Conservation (phyloP, 2,113 vertebrate genomes). For the Apteryx owenii region DNA sequence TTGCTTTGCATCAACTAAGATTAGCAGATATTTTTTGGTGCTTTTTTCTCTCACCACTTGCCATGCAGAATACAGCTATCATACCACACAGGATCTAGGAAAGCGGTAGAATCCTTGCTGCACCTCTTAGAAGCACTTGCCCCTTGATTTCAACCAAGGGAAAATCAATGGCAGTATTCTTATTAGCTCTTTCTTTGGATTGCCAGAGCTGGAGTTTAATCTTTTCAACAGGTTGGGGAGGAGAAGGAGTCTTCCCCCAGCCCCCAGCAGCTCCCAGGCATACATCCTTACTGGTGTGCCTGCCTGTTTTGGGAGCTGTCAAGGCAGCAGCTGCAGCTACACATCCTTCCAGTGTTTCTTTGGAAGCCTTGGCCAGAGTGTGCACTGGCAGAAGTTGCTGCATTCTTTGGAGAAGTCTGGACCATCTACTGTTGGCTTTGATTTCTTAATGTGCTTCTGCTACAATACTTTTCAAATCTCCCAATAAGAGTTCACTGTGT, state of each 20-base stretch:
- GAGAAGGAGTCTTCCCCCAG: not conserved
- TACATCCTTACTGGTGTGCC: not conserved
- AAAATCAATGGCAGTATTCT: not conserved
- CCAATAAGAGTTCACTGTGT: not conserved
- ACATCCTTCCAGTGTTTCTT: not conserved
- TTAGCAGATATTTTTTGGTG: not conserved
- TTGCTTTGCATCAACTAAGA: not conserved
- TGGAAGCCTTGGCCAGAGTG: not conserved
- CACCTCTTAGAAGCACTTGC: not conserved
- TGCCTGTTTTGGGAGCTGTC: not conserved
- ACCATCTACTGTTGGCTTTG: not conserved
- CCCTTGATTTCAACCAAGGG: not conserved
- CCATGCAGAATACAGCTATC: not conserved
- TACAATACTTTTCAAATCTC: not conserved
- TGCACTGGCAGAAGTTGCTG: not conserved
- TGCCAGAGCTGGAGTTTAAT: not conserved
- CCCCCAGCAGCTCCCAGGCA: not conserved
- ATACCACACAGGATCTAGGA: not conserved
- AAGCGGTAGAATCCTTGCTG: not conserved
- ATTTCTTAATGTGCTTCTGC: not conserved
- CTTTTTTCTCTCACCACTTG: not conserved
- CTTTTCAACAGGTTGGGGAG: not conserved
- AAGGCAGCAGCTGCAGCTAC: not conserved
- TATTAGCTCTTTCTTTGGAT: not conserved
- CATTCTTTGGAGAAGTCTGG: not conserved